Evolutionary conservation across 1,140 invertebrate species (phyloP), one percentile per base, ranked within the genome.

Genomic region (Gryllus bimaculatus): DNA sequence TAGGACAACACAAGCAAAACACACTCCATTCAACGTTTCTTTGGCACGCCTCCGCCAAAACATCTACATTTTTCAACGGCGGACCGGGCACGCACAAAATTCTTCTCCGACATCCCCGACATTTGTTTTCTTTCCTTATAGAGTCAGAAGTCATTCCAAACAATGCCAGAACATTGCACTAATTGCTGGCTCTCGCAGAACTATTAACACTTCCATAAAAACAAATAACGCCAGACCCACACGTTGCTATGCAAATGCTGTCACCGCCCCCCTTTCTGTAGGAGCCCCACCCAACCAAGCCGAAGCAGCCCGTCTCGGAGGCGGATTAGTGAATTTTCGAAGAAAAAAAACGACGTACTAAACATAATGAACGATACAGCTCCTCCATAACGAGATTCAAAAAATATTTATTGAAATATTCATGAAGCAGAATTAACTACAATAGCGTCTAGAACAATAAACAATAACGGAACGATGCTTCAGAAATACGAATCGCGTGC

Each of bases 371-470:
- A 66, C 54, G 54, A 66, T 18, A 66, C 54, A 66, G 54, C 54
- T 66, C 54, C 54, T 66, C 54, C 54, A 66, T 66, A 66, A 66
- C 54, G 54, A 66, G 54, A 66, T 13, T 66, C 54, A 66, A 66
- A 66, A 66, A 66, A 66, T 66, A 66, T 66, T 66, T 66, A 66
- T 66, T 66, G 54, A 66, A 66, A 66, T 66, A 66, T 66, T 66
- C 54, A 66, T 66, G 54, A 66, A 66, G 54, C 18, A 66, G 54
- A 66, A 66, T 66, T 66, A 66, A 66, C 54, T 66, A 66, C 54
- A 66, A 66, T 66, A 66, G 54, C 54, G 54, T 66, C 54, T 18
- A 66, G 54, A 66, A 66, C 54, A 66, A 66, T 66, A 66, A n/a
- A 66, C 54, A 66, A 66, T 66, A 66, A 66, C 54, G 7, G 7